Evolutionary conservation across 2,113 vertebrate species (phyloP), one percentile per base, ranked within the genome.

Genomic region (Aythya baeri): DNA sequence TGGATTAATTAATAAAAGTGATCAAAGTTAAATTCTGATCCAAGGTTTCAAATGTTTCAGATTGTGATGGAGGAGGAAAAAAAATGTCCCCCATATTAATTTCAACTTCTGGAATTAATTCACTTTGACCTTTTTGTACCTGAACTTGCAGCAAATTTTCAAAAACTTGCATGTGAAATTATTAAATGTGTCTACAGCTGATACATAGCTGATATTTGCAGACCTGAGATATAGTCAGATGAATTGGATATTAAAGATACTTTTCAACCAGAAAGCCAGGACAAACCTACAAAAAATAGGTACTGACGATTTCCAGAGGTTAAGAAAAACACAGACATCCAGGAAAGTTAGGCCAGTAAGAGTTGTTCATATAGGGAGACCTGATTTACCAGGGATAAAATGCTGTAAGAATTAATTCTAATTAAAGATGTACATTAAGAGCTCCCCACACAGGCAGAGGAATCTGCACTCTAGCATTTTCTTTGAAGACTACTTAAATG

Each of bases 1-100:
- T 86, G 75, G 27, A 82, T 93, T 95, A 91, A 93, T 94, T 93
- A 91, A 52, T 49, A 65, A 27, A 72, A 89, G 41, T 10, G 21
- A 36, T 70, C 46, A 38, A 63, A 85, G 34, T 67, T 71, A 78
- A 83, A 88, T 88, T 89, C 57, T 88, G 67, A 68, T 88, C 58
- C 43, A 67, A 83, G 78, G 59, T 46, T 80, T 73, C 70, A 85
- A 84, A 62, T 4, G 18, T 49, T 46, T 68, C 43, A 59, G 8
- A 65, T 32, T 67, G 61, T 71, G 25, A 65, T 52, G 34, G 34
- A 87, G 18, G 36, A 70, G 57, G 72, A 62, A 71, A 54, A 82
- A 85, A 59, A 49, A 31, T 8, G 3, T 41, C 83, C 15, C 36
- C 14, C 21, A 6, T 68, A 62, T 36, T 73, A 73, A 77, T 83